Evolutionary conservation across 1,140 invertebrate genomes (phyloP).

Genomic region (Drosophila truncata): DNA sequence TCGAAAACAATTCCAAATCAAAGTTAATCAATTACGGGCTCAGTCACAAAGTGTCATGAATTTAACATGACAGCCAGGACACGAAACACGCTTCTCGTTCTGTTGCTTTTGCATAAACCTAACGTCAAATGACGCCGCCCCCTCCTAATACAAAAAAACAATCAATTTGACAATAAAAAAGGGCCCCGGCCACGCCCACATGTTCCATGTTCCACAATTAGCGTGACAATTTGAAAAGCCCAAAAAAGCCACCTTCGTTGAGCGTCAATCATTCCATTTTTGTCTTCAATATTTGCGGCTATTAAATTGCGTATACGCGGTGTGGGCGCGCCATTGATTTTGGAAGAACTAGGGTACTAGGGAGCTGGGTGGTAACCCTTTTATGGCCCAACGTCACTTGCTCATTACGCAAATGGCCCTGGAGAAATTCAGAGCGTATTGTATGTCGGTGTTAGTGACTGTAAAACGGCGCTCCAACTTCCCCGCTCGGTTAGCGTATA

Average conservation of each 20-base stretch:
- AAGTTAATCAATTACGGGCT: slow-evolving; percentile 74
- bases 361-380: slow-evolving; percentile 21
- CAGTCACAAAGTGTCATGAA: slow-evolving; percentile 68
- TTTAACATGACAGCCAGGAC: slow-evolving; percentile 54
- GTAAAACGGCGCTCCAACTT: slow-evolving; percentile 56
- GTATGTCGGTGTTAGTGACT: slow-evolving; percentile 61
- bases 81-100: slow-evolving; percentile 48
- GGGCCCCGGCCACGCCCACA: slow-evolving; percentile 38
- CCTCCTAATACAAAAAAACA: slow-evolving; percentile 14
- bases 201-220: slow-evolving; percentile 71
- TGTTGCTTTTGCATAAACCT: slow-evolving; percentile 29
- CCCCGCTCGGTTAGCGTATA: slow-evolving; percentile 10
- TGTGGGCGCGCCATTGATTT: slow-evolving; percentile 48
- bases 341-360: background rate
- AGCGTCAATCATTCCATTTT: slow-evolving; percentile 47
- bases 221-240: slow-evolving; percentile 79
- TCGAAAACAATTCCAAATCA: slow-evolving; percentile 60
- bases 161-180: slow-evolving; percentile 26
- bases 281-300: slow-evolving; percentile 48
- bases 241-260: slow-evolving; percentile 55
- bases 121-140: background rate
- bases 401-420: slow-evolving; percentile 52
- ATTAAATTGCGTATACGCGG: slow-evolving; percentile 76
- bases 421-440: slow-evolving; percentile 17
- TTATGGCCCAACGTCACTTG: slow-evolving; percentile 48